These are phyloP conservation scores for Aethina tumida DNA, from an alignment of 1,140 invertebrate genomes.

Conservation along the genomic window DNA sequence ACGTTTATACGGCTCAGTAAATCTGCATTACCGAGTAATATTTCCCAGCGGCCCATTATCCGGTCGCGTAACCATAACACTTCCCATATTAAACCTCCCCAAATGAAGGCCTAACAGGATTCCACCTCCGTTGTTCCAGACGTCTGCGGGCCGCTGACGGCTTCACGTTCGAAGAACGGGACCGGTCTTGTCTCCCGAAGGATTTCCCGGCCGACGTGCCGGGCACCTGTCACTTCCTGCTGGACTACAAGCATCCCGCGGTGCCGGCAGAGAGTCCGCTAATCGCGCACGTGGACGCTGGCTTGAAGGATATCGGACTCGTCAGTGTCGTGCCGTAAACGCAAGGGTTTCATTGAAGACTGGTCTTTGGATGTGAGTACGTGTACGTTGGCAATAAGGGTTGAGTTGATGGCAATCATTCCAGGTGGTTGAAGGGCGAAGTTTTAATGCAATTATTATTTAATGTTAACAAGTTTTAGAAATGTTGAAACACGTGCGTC, in stretches of 20 bases:
- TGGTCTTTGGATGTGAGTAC: too few relatives aligned
- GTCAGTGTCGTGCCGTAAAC: conserved; percentile 4
- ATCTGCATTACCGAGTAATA: too few relatives aligned
- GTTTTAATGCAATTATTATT: background rate
- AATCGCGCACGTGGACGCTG: conserved; percentile 55
- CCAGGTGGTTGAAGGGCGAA: background rate
- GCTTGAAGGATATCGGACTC: conserved; percentile 29
- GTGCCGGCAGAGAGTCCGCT: conserved; percentile 46
- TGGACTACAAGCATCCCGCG: conserved; percentile 63
- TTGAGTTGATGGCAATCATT: conserved; percentile 1
- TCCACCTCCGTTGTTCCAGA: conserved; percentile 46
- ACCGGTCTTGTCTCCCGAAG: conserved; percentile 68
- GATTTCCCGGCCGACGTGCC: conserved; percentile 69
- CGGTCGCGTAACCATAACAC: too few relatives aligned
- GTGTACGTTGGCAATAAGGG: too few relatives aligned
- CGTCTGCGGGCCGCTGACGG: conserved; percentile 62
- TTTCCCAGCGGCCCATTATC: too few relatives aligned
- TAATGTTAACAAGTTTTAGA: background rate
- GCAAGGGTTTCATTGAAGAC: background rate
- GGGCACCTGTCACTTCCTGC: conserved; percentile 80
- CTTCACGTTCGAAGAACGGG: conserved; percentile 67
- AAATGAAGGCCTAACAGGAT: too few relatives aligned
- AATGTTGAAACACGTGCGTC: too few relatives aligned
- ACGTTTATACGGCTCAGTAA: too few relatives aligned
- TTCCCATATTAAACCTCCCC: too few relatives aligned